Evolutionary conservation across 1,140 invertebrate genomes (phyloP).

Genomic region (Calliopsis andreniformis): DNA sequence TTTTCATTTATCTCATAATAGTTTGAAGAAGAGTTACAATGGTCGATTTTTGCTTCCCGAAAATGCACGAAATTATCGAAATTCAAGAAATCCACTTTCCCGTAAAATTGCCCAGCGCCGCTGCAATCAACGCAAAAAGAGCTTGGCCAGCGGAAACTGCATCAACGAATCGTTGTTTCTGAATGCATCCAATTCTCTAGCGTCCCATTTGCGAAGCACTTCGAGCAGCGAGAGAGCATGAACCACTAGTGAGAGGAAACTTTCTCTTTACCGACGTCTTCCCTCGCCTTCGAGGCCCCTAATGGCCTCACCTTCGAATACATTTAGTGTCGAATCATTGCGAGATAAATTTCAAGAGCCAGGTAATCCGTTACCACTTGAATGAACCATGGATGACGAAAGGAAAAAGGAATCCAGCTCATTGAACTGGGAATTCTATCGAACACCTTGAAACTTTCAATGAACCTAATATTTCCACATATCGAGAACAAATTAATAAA

Average conservation of each 20-base stretch:
- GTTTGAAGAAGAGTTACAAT: background rate
- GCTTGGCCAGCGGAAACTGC: constrained; percentile 5
- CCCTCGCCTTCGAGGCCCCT: constrained; percentile 19
- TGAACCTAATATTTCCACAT: too few species aligned
- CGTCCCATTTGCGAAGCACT: constrained; percentile 37
- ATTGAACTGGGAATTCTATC: background rate
- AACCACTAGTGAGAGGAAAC: constrained; percentile 9
- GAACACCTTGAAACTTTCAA: too few species aligned
- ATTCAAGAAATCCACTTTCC: background rate
- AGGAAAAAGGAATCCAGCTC: background rate
- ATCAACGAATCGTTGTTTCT: constrained; percentile 33
- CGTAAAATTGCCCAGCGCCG: background rate
- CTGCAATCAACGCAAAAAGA: constrained; percentile 17
- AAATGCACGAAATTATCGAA: background rate
- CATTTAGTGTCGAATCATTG: constrained; percentile 22
- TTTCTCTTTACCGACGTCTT: constrained; percentile 26
- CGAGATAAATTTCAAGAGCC: constrained; percentile 30
- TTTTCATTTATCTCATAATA: background rate
- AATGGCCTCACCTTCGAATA: constrained; percentile 30
- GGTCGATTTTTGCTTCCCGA: background rate
- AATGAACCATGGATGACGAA: background rate
- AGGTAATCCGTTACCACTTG: constrained; percentile 35
- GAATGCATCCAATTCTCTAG: constrained; percentile 35
- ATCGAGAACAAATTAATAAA: too few species aligned
- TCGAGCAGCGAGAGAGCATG: constrained; percentile 3